Conservation (phyloP, 1,140 invertebrate species). For the Bombus soroeensis region DNA sequence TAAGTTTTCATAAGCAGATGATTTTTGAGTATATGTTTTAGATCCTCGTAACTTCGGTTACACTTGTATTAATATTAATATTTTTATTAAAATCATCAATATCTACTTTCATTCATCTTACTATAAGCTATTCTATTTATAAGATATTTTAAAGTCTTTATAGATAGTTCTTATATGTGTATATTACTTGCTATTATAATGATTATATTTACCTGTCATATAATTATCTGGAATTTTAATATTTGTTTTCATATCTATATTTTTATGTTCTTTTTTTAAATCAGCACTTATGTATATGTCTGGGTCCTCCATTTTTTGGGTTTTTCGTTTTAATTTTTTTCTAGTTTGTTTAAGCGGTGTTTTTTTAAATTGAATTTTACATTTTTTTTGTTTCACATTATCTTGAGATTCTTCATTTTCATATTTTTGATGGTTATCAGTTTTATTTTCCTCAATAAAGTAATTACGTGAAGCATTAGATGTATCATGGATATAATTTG, state of each 20-base stretch:
- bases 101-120: neutral
- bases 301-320: slow-evolving; percentile 67
- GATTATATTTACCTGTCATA: slow-evolving; percentile 74
- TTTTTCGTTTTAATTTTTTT: slow-evolving; percentile 74
- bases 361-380: slow-evolving; percentile 70
- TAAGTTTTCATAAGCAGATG: neutral
- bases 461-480: slow-evolving; percentile 60
- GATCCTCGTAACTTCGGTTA: neutral
- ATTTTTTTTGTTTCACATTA: slow-evolving; percentile 67
- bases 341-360: slow-evolving; percentile 64
- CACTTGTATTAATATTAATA: neutral
- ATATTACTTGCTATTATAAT: neutral
- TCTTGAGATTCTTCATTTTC: slow-evolving; percentile 50
- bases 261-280: slow-evolving; percentile 66
- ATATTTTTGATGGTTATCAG: slow-evolving; percentile 47
- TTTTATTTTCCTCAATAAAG: slow-evolving; percentile 55
- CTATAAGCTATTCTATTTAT: neutral
- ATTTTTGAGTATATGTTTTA: too few species aligned
- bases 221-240: slow-evolving; percentile 81
- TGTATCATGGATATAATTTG: slow-evolving; percentile 64
- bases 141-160: neutral
- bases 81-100: neutral
- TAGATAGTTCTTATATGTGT: neutral
- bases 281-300: slow-evolving; percentile 63
- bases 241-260: slow-evolving; percentile 62